Conservation (phyloP, 2,113 vertebrate species). For the Silurus glanis region DNA sequence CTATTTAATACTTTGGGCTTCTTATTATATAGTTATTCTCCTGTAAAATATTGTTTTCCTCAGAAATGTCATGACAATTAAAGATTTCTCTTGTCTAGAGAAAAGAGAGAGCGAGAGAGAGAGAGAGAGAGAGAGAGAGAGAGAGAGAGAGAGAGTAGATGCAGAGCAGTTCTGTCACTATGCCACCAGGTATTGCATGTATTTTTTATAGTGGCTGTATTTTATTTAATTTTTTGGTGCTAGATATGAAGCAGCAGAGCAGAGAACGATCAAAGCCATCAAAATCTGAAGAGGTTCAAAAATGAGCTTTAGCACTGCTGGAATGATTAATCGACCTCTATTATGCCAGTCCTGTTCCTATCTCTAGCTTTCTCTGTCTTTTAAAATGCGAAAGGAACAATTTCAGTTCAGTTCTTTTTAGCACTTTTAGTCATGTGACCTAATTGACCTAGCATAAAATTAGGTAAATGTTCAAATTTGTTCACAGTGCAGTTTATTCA, state of each 20-base stretch:
- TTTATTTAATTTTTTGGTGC: not conserved
- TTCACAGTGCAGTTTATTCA: not conserved
- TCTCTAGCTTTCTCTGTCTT: not conserved
- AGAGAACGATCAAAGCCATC: conserved; percentile 18
- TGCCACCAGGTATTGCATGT: conserved; percentile 1
- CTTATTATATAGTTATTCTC: not conserved
- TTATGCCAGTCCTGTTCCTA: not conserved
- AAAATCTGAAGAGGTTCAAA: not conserved
- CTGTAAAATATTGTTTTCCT: not conserved
- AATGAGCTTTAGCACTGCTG: not conserved
- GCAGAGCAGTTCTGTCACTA: not conserved
- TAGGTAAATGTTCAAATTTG: conserved; percentile 1
- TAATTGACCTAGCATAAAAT: no score
- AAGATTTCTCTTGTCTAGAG: not conserved
- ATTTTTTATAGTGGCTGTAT: conserved; percentile 24
- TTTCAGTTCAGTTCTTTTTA: not conserved
- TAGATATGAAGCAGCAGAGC: not conserved
- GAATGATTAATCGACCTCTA: conserved; percentile 26
- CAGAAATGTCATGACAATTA: not conserved
- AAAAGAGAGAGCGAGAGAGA: not conserved
- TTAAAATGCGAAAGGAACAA: not conserved
- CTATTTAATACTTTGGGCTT: not conserved
- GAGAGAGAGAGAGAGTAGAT: not conserved
- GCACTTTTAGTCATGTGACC: not conserved
- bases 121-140: not conserved